Evolutionary conservation across 1,140 invertebrate genomes (phyloP).

Genomic region (Parapsyche elsis): DNA sequence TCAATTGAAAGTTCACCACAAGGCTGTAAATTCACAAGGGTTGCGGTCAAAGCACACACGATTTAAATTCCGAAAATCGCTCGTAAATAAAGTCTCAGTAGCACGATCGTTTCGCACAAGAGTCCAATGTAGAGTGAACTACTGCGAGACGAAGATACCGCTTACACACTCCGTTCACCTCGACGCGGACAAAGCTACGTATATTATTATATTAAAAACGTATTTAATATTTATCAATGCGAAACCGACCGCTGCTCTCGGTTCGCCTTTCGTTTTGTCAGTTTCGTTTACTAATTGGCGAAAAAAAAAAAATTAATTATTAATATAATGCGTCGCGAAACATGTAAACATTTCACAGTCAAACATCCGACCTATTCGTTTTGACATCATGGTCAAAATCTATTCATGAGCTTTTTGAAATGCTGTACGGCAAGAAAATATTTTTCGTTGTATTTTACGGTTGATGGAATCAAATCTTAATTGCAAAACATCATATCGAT

Average conservation of each 20-base stretch:
- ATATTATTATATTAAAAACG: conserved; percentile 9
- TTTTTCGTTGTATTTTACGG: no score
- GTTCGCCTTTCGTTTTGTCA: no score
- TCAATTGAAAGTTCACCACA: no score
- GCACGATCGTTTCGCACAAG: conserved; percentile 9
- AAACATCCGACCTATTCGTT: background rate
- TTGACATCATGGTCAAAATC: background rate
- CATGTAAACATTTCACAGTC: background rate
- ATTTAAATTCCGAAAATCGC: no score
- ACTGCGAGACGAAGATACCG: background rate
- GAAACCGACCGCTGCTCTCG: no score
- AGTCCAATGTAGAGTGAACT: conserved; percentile 2
- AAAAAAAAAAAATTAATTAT: background rate
- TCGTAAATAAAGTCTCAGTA: background rate
- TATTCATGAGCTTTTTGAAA: background rate
- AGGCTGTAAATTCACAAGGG: no score
- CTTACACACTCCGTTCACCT: conserved; percentile 11
- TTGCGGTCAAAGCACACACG: no score
- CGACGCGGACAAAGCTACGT: background rate
- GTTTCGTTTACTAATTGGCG: no score
- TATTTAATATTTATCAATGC: conserved; percentile 2
- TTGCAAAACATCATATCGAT: no score
- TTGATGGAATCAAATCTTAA: no score
- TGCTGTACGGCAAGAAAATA: no score
- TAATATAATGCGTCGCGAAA: background rate